Base-by-base conservation (phyloP, 2,113 vertebrate genomes). In the Barbus barbus region DNA sequence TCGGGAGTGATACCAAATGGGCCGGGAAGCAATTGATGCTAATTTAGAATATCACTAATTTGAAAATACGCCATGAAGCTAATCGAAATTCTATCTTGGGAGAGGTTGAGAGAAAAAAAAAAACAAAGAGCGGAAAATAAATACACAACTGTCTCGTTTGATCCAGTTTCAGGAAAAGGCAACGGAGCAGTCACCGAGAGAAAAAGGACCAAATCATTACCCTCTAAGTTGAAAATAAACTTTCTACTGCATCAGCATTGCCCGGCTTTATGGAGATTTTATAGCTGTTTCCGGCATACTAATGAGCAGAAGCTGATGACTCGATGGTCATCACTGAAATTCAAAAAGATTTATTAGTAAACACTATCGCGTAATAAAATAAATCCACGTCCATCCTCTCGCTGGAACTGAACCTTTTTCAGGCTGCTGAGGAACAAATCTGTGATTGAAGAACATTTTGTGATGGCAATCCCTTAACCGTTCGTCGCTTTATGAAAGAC, bases 1-100 rank as follows among this genome's bases (percentile, higher is more conserved):
- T 86, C 53, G 46, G 53, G 67, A 87, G 77, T 41, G n/a, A 78
- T 71, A 56, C 63, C 9, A 84, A 84, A 84, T 84, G 83, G 74
- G 63, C 60, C 69, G 48, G 83, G 78, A 82, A 61, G 87, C 83
- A 82, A 87, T 79, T 81, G 81, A 81, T 76, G 81, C 26, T 84
- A 86, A 89, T 85, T 79, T 89, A 83, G 77, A 83, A 82, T 79
- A 72, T 53, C 74, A 58, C 85, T 84, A 88, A 88, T 84, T 82
- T 78, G 78, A 86, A 80, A 86, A 83, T 86, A 61, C 73, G 78
- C 31, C 69, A 53, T 31, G 48, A 51, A 78, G 58, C 58, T 86
- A 83, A 86, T 86, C 77, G 85, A 86, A 88, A 82, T 82, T 81
- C 82, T 82, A 82, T 83, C 82, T 26, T 24, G 82, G 82, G 78